Evolutionary conservation across 2,797 vertebrate genomes (phyloP), one percentile per base, ranked within the genome.

Genomic region (Apogon talboti): DNA sequence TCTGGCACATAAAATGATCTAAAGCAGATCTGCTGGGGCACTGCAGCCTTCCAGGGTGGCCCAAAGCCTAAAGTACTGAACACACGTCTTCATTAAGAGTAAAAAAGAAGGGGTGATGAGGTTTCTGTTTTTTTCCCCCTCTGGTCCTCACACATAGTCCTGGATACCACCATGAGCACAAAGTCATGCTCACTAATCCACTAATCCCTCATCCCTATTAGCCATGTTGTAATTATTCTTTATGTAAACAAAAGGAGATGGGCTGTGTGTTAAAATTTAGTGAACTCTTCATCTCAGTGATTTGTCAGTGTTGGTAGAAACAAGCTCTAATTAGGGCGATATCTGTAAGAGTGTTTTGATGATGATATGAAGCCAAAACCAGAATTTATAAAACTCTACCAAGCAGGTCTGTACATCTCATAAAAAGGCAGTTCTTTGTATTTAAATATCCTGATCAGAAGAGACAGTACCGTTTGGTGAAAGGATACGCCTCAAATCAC

Each of bases 1-100:
- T 69, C 42, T 78, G 69, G 77, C 66, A 48, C 67, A 57, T 11
- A 44, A 37, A 35, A 73, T 74, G 83, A 82, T 82, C 43, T 48
- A 30, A 47, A 79, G 59, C 80, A 79, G 78, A 65, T 67, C 49
- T 70, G 60, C 67, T 71, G 49, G 81, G 35, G 71, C 65, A 11
- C 53, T 6, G 2, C 47, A 35, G 11, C 1, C 66, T 51, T 18
- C 7, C 65, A 62, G 59, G 71, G 75, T 82, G 77, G 79, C 50
- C 65, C n/a, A n/a, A 21, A 21, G 69, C 48, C 24, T 6, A 10
- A 58, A 42, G 50, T 8, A n/a, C 54, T 44, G 40, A 64, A 55
- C 67, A 68, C 56, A 78, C 69, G 30, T 24, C 38, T 13, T 83
- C 56, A 86, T 90, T 77, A 28, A 28, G 6, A 28, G 6, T 5